Conservation (phyloP, 2,888 invertebrate species). For the Sarcophaga carnaria region DNA sequence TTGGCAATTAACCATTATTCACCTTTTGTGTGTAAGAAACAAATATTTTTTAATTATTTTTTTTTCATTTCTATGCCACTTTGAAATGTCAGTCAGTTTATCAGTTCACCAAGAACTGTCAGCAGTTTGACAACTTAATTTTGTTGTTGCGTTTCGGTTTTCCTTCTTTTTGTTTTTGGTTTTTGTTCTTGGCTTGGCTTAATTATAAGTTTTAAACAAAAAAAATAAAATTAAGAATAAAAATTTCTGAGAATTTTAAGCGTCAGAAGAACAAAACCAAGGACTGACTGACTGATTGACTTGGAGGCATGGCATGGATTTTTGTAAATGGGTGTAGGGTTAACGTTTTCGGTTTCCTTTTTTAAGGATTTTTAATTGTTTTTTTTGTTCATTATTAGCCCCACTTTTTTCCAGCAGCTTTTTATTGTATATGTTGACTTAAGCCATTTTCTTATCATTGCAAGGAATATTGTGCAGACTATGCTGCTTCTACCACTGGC, state of each 20-base stretch:
- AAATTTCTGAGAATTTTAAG: not conserved
- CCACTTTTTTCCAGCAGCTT: not conserved
- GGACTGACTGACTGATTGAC: not conserved
- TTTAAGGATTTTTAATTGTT: not conserved
- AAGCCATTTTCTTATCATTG: slow-evolving; percentile 14
- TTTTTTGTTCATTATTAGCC: not conserved
- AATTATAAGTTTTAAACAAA: not conserved
- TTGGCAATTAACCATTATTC: not conserved
- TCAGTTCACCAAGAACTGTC: slow-evolving; percentile 48
- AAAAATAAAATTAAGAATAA: not conserved
- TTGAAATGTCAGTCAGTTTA: slow-evolving; percentile 20
- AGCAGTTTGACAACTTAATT: slow-evolving; percentile 64
- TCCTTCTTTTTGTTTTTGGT: slow-evolving; percentile 6
- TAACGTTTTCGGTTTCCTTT: not conserved
- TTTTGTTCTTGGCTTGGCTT: not conserved
- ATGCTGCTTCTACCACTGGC: not conserved
- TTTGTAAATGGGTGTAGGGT: not conserved
- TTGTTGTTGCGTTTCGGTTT: not conserved
- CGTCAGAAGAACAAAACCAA: no score
- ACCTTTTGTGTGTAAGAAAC: not conserved
- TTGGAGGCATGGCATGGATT: not conserved
- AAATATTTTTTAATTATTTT: not conserved
- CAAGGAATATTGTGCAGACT: not conserved
- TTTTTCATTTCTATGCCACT: not conserved
- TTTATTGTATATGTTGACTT: not conserved